Evolutionary conservation across 1,140 invertebrate species (phyloP), one percentile per base, ranked within the genome.

Genomic region (Sogatella furcifera): DNA sequence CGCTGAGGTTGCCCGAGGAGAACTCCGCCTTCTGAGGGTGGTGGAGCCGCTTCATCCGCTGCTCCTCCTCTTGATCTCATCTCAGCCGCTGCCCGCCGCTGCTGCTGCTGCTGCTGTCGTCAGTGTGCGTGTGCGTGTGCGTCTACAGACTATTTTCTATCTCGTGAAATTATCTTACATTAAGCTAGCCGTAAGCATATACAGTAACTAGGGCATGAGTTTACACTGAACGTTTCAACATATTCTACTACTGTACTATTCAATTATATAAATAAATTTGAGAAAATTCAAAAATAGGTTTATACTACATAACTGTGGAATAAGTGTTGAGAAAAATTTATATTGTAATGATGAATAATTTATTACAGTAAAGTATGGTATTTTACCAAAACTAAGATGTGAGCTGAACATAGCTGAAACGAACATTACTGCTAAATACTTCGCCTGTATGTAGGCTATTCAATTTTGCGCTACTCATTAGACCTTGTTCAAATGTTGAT

Each of bases 351-450:
- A 28, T 62, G 60, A 65, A 62, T 21, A 58, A 62, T 21, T 62
- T 57, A 59, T 65, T 62, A 62, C 60, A 60, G 34, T 58, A 62
- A 60, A 65, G 64, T 65, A 65, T 65, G 64, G 64, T 65, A 65
- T 62, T 60, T 65, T 65, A 60, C 59, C 64, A 57, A 65, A 62
- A 59, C 44, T 17, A 21, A 57, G 34, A 9, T 38, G 1, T 38
- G 34, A 38, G 34, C 34, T 28, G 34, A 38, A 38, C 24, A 28
- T 28, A 28, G 24, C 24, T 28, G 24, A 28, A 28, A 28, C 24
- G 24, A 28, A 28, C 24, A 28, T 28, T 28, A 28, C 24, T 19
- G 43, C 31, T 38, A 28, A 43, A 43, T 52, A 58, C 42, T 64
- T 31, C 60, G 42, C 34, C 59, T 55, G 44, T 55, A 64, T 60